Percentiles rank a stretch among this genome's conserved stretches.
Conservation (phyloP, 2,888 invertebrate species). For the Graphium colonna region DNA sequence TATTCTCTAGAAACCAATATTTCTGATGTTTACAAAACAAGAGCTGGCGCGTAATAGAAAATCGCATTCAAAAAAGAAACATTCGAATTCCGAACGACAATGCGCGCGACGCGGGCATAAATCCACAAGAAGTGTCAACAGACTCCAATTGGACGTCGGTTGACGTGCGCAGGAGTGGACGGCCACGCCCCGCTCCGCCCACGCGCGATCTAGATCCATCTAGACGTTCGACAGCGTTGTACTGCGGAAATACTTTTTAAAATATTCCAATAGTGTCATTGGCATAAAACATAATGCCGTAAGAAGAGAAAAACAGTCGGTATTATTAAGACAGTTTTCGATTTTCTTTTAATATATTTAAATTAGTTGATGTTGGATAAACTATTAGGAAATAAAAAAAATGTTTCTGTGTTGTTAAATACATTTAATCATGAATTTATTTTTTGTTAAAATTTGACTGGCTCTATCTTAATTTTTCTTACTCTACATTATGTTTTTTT, state of each 20-base stretch:
- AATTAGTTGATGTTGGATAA: too few relatives aligned
- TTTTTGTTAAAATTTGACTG: too few relatives aligned
- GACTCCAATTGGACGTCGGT: constrained; percentile 24
- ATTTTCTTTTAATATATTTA: too few relatives aligned
- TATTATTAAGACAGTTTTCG: too few relatives aligned
- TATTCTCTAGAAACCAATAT: too few relatives aligned
- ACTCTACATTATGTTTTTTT: too few relatives aligned
- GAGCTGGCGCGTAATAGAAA: constrained; percentile 9
- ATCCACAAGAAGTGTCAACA: constrained; percentile 22
- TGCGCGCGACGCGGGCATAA: too few relatives aligned
- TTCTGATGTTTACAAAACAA: too few relatives aligned
- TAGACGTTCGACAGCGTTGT: constrained; percentile 30
- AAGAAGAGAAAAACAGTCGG: not conserved
- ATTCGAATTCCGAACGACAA: not conserved
- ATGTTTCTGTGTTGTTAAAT: too few relatives aligned
- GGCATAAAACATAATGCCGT: not conserved
- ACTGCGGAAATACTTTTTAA: not conserved
- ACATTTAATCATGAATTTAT: too few relatives aligned
- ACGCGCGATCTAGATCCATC: constrained; percentile 69
- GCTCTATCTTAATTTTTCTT: too few relatives aligned
- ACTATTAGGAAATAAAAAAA: too few relatives aligned
- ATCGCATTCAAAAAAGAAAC: constrained; percentile 12
- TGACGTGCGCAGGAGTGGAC: constrained; percentile 64
- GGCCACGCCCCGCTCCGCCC: constrained; percentile 56
- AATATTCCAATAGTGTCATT: not conserved